These are phyloP conservation scores for Cataglyphis albicans DNA, from an alignment of 2,888 invertebrate genomes.

Conservation along the genomic window DNA sequence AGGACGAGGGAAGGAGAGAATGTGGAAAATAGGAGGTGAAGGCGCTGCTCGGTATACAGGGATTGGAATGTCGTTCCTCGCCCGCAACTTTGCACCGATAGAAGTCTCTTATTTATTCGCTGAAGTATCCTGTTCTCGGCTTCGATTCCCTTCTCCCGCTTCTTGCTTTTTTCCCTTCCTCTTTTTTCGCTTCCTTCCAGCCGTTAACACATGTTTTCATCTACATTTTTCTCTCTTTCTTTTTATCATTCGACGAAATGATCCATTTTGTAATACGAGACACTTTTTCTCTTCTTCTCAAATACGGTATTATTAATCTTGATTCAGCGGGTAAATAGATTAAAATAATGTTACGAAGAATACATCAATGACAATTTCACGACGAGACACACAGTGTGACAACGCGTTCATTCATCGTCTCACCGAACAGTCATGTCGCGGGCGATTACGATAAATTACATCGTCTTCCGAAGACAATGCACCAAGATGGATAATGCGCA, in stretches of 20 bases:
- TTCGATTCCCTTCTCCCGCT: constrained; percentile 24
- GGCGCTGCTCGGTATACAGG: constrained; percentile 66
- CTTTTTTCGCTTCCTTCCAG: constrained; percentile 18
- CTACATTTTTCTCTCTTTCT: not conserved
- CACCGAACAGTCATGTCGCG: constrained; percentile 55
- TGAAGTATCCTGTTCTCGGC: constrained; percentile 55
- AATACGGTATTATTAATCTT: not conserved
- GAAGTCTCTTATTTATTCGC: constrained; percentile 59
- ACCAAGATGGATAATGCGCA: constrained; percentile 56
- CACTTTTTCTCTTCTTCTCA: not conserved
- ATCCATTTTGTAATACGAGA: not conserved
- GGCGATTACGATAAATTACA: constrained; percentile 75
- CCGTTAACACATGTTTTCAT: constrained; percentile 14
- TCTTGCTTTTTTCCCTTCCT: constrained; percentile 17
- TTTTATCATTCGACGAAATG: constrained; percentile 13
- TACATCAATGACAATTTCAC: constrained; percentile 53
- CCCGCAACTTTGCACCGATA: constrained; percentile 72
- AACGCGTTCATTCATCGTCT: constrained; percentile 65
- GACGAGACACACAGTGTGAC: constrained; percentile 29
- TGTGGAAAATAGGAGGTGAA: constrained; percentile 62
- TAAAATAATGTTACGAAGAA: constrained; percentile 7
- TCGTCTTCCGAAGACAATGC: constrained; percentile 73
- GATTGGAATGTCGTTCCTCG: constrained; percentile 74
- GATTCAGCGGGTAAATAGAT: constrained; percentile 13
- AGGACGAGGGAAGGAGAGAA: constrained; percentile 44